A percentile compares a stretch with the other conserved stretches of the same genome.
These are phyloP conservation scores for Drosophila limbata DNA, from an alignment of 2,888 invertebrate species.

Conservation along the genomic window DNA sequence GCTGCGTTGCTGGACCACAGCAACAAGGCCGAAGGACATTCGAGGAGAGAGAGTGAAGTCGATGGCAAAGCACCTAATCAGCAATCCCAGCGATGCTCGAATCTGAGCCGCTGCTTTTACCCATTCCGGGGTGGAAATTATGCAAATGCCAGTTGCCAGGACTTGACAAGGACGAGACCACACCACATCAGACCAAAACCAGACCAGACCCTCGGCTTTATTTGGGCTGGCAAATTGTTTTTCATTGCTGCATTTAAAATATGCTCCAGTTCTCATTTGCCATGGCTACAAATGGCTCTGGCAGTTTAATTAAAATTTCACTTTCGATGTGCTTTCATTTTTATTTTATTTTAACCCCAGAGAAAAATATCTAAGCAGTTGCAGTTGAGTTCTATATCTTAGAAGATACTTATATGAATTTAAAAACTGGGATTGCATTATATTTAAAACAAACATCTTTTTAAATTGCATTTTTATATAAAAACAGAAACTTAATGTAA, in stretches of 20 bases:
- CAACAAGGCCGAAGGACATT: slow-evolving; percentile 22
- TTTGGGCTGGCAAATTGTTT: slow-evolving; percentile 69
- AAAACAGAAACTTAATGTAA: no score
- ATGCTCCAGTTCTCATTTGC: slow-evolving; percentile 70
- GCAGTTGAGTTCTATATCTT: slow-evolving; percentile 29
- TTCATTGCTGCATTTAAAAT: slow-evolving; percentile 80
- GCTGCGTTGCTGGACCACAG: slow-evolving; percentile 72
- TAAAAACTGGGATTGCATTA: slow-evolving; percentile 2
- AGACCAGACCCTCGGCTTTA: slow-evolving; percentile 7
- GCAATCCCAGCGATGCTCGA: slow-evolving; percentile 69
- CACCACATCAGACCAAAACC: neutral
- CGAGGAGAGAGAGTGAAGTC: slow-evolving; percentile 6
- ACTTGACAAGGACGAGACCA: slow-evolving; percentile 22
- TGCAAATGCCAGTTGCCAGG: slow-evolving; percentile 67
- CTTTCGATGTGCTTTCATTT: slow-evolving; percentile 37
- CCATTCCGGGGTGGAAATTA: slow-evolving; percentile 75
- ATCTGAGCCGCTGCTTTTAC: slow-evolving; percentile 46
- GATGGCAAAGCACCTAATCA: slow-evolving; percentile 67
- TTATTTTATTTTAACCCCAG: slow-evolving; percentile 12
- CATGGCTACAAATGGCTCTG: slow-evolving; percentile 55
- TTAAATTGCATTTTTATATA: no score
- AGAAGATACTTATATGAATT: neutral
- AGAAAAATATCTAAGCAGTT: slow-evolving; percentile 12
- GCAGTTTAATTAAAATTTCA: slow-evolving; percentile 75
- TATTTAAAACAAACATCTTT: no score